Percentiles rank a stretch among this genome's conserved stretches.
phyloP scores from a whole-genome alignment of 2,797 vertebrate genomes.

The Melanotaenia nigrans region DNA sequence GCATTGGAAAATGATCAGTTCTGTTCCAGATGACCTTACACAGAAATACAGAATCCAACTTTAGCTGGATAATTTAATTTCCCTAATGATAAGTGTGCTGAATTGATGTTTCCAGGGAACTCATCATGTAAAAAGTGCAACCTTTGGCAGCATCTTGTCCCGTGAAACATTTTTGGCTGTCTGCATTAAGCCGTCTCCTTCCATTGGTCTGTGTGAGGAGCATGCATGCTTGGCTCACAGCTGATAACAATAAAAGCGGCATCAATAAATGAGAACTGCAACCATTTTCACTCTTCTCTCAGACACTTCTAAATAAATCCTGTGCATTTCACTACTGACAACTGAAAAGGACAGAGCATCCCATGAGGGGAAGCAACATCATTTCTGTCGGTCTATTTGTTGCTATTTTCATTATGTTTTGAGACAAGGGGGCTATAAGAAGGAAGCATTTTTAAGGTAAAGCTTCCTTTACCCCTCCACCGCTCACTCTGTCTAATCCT shows the following conservation, averaged over 20 bases:
- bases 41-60: conserved; percentile 1
- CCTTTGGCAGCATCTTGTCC: conserved; percentile 29
- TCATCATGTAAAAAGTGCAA: conserved; percentile 32
- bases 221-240: conserved; percentile 37
- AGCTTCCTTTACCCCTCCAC: conserved; percentile 50
- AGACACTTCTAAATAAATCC: conserved; percentile 58
- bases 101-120: conserved; percentile 25
- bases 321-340: conserved; percentile 22
- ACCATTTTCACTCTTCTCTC: conserved; percentile 56
- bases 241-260: conserved; percentile 63
- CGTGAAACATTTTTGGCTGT: conserved; percentile 11
- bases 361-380: conserved; percentile 35
- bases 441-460: conserved; percentile 64
- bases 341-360: conserved; percentile 42
- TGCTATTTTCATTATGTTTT: conserved; percentile 57
- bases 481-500: conserved; percentile 59
- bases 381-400: conserved; percentile 52
- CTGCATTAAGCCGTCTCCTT: conserved; percentile 43
- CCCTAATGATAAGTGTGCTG: neutral
- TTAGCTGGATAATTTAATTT: conserved; percentile 20
- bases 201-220: conserved; percentile 44
- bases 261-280: conserved; percentile 71
- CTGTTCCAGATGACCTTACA: conserved; percentile 18
- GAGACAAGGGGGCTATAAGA: conserved; percentile 45
- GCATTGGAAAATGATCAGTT: conserved; percentile 28